A percentile compares a stretch with the other conserved stretches of the same genome.
phyloP scores from a whole-genome alignment of 2,797 vertebrate species.

The Petrocephalus schoutedeni region DNA sequence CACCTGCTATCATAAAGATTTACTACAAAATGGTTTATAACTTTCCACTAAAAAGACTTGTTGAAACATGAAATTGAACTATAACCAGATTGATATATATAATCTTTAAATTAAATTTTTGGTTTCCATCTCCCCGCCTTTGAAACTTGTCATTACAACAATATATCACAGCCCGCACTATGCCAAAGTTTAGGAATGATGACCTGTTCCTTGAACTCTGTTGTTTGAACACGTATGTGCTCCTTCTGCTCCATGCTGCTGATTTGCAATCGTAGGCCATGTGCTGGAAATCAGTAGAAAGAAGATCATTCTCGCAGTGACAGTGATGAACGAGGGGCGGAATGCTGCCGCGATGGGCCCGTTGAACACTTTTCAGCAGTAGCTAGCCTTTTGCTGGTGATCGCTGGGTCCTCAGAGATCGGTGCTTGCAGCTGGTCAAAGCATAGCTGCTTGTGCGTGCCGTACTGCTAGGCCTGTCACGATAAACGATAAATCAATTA shows the following conservation, averaged over 20 bases:
- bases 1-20: background rate
- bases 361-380: background rate
- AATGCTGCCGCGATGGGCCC: background rate
- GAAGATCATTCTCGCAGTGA: background rate
- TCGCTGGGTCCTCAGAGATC: background rate
- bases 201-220: background rate
- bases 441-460: background rate
- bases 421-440: background rate
- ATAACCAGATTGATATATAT: background rate
- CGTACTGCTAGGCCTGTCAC: background rate
- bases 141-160: background rate
- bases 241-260: background rate
- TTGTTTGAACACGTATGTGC: background rate
- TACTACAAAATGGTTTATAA: background rate
- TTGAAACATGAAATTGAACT: background rate
- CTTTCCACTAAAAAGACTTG: background rate
- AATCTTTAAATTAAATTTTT: background rate
- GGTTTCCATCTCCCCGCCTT: background rate
- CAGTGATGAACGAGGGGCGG: background rate
- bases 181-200: background rate
- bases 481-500: no score
- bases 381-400: background rate
- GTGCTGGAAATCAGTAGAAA: background rate
- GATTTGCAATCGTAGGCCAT: background rate
- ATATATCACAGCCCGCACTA: background rate